phyloP scores from a whole-genome alignment of 2,113 vertebrate genomes.

The Macquaria australasica region DNA sequence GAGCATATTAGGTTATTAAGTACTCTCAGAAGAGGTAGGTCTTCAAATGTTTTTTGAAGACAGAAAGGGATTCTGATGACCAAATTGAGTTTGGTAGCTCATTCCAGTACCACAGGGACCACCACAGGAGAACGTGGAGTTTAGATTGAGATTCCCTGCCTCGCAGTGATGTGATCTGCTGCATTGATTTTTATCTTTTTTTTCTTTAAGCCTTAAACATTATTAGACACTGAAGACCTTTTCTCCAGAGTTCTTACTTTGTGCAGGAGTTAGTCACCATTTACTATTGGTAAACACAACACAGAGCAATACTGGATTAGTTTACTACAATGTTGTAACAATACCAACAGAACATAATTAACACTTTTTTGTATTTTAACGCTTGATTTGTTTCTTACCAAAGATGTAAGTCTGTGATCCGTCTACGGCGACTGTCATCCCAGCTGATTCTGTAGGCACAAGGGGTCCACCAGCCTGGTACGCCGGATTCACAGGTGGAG shows the following conservation, averaged over 20 bases:
- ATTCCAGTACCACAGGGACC: not conserved
- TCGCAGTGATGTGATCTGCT: too few relatives aligned
- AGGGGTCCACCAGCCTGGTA: slow-evolving; percentile 51
- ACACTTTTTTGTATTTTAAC: not conserved
- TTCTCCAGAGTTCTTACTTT: not conserved
- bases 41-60: too few relatives aligned
- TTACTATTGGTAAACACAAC: not conserved
- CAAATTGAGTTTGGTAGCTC: not conserved
- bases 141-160: not conserved
- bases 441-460: slow-evolving; percentile 54
- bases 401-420: slow-evolving; percentile 68
- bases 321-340: not conserved
- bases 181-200: too few relatives aligned
- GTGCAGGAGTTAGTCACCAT: not conserved
- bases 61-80: not conserved
- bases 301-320: not conserved
- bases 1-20: too few relatives aligned
- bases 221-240: not conserved
- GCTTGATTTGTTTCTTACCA: slow-evolving; percentile 57
- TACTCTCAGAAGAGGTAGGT: too few relatives aligned
- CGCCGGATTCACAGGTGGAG: slow-evolving; percentile 46
- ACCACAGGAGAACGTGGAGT: not conserved
- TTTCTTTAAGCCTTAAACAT: too few relatives aligned
- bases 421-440: slow-evolving; percentile 32
- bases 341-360: not conserved